phyloP scores from a whole-genome alignment of 2,888 invertebrate genomes.

The Campoletis raptor region DNA sequence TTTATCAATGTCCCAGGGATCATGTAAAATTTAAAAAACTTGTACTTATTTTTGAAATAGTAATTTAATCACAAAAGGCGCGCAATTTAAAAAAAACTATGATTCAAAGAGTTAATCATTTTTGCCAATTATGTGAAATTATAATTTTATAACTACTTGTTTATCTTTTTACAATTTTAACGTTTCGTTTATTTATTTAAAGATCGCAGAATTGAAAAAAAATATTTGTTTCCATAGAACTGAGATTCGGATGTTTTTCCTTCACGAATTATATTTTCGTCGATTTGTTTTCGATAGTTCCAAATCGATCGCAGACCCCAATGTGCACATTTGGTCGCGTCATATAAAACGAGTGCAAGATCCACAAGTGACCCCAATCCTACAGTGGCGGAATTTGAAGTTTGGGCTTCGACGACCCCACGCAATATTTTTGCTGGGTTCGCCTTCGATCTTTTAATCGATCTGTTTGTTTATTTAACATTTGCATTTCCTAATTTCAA shows the following conservation, averaged over 20 bases:
- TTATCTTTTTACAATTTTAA: background rate
- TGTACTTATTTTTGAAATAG: too few species aligned
- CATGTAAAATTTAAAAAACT: too few species aligned
- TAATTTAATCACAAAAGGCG: too few species aligned
- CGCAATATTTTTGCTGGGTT: conserved; percentile 44
- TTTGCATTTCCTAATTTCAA: background rate
- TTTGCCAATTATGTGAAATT: background rate
- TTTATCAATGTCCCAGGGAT: too few species aligned
- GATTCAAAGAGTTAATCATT: too few species aligned
- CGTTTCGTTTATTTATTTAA: background rate
- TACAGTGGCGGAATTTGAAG: conserved; percentile 35
- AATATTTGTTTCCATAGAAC: background rate
- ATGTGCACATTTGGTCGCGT: conserved; percentile 28
- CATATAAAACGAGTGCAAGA: conserved; percentile 26
- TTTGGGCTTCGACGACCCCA: conserved; percentile 21
- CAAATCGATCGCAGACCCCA: conserved; percentile 34
- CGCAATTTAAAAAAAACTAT: too few species aligned
- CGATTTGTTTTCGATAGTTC: conserved; percentile 26
- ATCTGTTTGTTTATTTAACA: conserved; percentile 4
- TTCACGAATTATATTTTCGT: conserved; percentile 12
- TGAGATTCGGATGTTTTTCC: background rate
- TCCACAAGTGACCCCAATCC: conserved; percentile 59
- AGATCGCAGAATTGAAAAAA: background rate
- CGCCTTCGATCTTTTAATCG: conserved; percentile 35
- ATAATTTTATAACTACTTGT: background rate